Percentiles rank a stretch among this genome's conserved stretches.
Conservation (phyloP, 1,140 invertebrate genomes). For the Scaptodrosophila lebanonensis region DNA sequence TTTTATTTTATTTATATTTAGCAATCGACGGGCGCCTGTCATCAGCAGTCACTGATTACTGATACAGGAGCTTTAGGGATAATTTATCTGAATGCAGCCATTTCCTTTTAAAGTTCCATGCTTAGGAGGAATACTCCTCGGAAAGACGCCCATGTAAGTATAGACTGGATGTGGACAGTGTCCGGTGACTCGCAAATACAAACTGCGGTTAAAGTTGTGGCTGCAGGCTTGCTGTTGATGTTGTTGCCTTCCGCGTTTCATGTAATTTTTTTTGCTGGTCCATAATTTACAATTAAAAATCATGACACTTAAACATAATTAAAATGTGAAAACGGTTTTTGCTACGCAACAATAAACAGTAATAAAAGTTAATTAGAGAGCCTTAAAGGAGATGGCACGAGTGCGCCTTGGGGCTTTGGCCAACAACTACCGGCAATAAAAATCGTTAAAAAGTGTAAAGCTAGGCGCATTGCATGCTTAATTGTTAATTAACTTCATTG, state of each 20-base stretch:
- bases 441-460: neutral
- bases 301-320: conserved; percentile 74
- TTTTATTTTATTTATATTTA: too few relatives aligned
- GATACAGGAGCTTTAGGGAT: too few relatives aligned
- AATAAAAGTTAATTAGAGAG: conserved; percentile 71
- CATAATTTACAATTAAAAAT: conserved; percentile 71
- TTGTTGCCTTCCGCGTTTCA: conserved; percentile 32
- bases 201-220: neutral
- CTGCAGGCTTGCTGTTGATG: conserved; percentile 19
- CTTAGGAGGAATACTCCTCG: too few relatives aligned
- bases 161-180: too few relatives aligned
- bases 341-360: conserved; percentile 65
- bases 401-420: too few relatives aligned
- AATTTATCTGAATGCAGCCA: too few relatives aligned
- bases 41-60: too few relatives aligned
- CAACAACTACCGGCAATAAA: conserved; percentile 1
- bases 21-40: too few relatives aligned
- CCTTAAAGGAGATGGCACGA: conserved; percentile 20
- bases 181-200: too few relatives aligned
- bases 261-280: conserved; percentile 46
- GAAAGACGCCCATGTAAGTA: too few relatives aligned
- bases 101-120: too few relatives aligned
- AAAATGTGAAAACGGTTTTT: conserved; percentile 72
- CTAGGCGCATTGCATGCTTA: conserved; percentile 3
- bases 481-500: conserved; percentile 26